Evolutionary conservation across 2,113 vertebrate species (phyloP).

Genomic region (Eurypyga helias): DNA sequence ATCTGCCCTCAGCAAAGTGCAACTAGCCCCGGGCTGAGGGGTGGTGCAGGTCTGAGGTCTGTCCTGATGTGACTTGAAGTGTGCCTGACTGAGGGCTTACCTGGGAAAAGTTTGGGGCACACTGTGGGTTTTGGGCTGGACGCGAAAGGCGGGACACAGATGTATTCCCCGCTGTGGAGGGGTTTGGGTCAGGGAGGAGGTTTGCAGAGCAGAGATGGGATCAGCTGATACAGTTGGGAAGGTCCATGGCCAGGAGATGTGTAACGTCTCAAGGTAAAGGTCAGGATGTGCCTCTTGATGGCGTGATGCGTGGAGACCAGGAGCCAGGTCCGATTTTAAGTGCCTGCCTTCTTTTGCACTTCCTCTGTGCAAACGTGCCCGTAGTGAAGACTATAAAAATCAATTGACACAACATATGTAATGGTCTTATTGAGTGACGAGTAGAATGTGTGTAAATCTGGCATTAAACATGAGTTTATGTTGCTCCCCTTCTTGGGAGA

Average conservation of each 20-base stretch:
- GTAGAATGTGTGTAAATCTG: slow-evolving; percentile 59
- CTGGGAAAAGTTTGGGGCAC: neutral
- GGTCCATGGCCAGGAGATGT: neutral
- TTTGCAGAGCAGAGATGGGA: neutral
- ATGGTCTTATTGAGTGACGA: slow-evolving; percentile 53
- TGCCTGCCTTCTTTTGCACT: neutral
- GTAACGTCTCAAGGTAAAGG: neutral
- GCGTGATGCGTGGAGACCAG: neutral
- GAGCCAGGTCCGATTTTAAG: neutral
- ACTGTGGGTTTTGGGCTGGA: neutral
- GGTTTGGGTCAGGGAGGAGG: neutral
- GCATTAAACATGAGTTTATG: slow-evolving; percentile 67
- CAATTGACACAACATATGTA: slow-evolving; percentile 67
- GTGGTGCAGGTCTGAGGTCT: neutral
- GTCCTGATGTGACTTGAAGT: neutral
- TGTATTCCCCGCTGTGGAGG: neutral
- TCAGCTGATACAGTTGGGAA: neutral
- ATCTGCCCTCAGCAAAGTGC: neutral
- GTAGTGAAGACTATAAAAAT: neutral
- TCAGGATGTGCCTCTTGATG: neutral
- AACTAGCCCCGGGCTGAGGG: rapidly evolving
- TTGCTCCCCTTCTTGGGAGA: slow-evolving; percentile 50
- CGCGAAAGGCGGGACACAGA: rapidly evolving
- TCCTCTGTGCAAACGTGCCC: neutral
- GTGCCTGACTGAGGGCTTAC: neutral